Evolutionary conservation across 2,797 vertebrate genomes (phyloP).

Genomic region (Sylvia borin): DNA sequence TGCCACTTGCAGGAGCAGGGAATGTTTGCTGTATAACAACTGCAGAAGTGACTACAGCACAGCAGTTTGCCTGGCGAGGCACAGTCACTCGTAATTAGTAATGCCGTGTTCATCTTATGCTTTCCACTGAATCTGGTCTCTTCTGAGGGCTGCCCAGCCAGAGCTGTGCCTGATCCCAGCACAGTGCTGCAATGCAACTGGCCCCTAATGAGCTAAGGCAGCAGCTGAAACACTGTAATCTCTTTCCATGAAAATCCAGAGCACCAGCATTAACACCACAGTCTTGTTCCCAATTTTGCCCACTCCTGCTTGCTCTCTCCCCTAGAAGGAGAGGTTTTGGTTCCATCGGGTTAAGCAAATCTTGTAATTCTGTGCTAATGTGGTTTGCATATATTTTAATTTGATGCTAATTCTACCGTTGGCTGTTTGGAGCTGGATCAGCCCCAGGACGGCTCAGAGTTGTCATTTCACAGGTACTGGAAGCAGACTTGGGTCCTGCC

Average conservation of each 20-base stretch:
- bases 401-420: neutral
- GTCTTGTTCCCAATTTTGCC: neutral
- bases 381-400: neutral
- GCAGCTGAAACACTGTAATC: neutral
- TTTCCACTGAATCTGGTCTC: neutral
- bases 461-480: neutral
- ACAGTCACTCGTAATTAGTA: neutral
- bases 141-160: neutral
- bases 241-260: neutral
- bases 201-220: neutral
- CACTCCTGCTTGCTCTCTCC: neutral
- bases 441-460: neutral
- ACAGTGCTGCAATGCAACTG: neutral
- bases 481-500: neutral
- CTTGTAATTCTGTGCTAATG: neutral
- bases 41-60: neutral
- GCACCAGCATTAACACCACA: neutral
- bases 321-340: neutral
- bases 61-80: neutral
- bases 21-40: neutral
- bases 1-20: neutral
- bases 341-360: neutral
- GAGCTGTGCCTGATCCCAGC: neutral
- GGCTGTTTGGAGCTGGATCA: neutral
- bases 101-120: neutral